Evolutionary conservation across 2,113 vertebrate genomes (phyloP).

Genomic region (Paralichthys olivaceus): DNA sequence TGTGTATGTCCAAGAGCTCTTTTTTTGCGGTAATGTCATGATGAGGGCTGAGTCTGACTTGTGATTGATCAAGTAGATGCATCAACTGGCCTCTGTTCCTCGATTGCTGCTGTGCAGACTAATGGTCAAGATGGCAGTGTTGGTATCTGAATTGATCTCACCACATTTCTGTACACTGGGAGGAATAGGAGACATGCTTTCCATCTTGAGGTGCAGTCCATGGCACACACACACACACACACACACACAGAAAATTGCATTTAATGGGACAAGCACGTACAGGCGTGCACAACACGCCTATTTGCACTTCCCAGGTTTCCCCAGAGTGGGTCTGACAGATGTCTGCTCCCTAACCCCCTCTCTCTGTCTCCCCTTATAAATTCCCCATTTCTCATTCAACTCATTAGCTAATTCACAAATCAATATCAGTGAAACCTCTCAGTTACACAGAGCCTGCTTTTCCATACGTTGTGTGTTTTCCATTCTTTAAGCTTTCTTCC

Average conservation of each 20-base stretch:
- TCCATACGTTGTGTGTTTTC: neutral
- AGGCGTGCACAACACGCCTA: neutral
- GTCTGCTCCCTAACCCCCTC: conserved; percentile 5
- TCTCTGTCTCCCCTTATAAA: conserved; percentile 47
- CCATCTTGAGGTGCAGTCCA: too few relatives aligned
- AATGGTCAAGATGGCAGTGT: too few relatives aligned
- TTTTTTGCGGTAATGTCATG: too few relatives aligned
- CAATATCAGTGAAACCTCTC: conserved; percentile 59
- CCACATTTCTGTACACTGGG: too few relatives aligned
- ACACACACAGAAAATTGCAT: neutral
- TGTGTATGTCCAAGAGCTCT: too few relatives aligned
- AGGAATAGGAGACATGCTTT: too few relatives aligned
- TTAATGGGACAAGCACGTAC: neutral
- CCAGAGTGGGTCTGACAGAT: conserved; percentile 37
- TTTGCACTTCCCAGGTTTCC: conserved; percentile 4
- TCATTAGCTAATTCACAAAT: conserved; percentile 77
- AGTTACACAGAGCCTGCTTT: conserved; percentile 4
- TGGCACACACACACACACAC: neutral
- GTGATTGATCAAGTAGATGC: too few relatives aligned
- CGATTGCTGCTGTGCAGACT: too few relatives aligned
- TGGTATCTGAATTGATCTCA: too few relatives aligned
- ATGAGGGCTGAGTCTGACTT: too few relatives aligned
- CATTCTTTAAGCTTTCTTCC: neutral
- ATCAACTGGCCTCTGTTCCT: too few relatives aligned
- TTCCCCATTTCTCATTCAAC: conserved; percentile 57